These are phyloP conservation scores for Cybosia mesomella DNA, from an alignment of 2,888 invertebrate species.

Conservation along the genomic window DNA sequence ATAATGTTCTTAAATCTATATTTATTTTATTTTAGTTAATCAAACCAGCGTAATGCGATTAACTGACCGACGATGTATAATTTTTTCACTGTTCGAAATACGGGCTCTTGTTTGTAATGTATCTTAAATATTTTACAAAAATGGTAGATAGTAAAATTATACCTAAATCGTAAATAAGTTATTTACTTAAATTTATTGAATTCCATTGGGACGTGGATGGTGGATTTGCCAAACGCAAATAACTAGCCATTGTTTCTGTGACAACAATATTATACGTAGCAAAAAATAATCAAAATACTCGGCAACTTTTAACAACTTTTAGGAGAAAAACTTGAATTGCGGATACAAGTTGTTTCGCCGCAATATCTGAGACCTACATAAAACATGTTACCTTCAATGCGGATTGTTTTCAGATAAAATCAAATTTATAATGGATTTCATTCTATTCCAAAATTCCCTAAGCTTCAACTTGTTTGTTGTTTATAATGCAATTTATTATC, in stretches of 20 bases:
- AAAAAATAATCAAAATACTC: slow-evolving; percentile 59
- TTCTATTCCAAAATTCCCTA: background rate
- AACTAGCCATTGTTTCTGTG: slow-evolving; percentile 41
- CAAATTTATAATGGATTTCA: slow-evolving; percentile 2
- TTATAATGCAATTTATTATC: slow-evolving; percentile 3
- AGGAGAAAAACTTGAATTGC: slow-evolving; percentile 66
- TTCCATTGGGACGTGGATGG: background rate
- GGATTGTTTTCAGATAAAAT: slow-evolving; percentile 32
- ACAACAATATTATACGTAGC: slow-evolving; percentile 44
- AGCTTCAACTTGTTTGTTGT: background rate
- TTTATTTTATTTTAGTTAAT: too few species aligned
- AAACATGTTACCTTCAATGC: slow-evolving; percentile 42
- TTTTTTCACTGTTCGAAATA: too few species aligned
- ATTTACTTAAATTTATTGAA: background rate
- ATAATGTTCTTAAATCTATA: too few species aligned
- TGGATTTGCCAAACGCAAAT: slow-evolving; percentile 18
- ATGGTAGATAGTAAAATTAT: too few species aligned
- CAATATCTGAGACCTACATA: slow-evolving; percentile 57
- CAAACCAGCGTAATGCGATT: too few species aligned
- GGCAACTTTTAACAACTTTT: slow-evolving; percentile 63
- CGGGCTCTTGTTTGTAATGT: too few species aligned
- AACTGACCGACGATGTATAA: too few species aligned
- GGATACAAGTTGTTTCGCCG: slow-evolving; percentile 61
- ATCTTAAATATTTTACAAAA: too few species aligned
- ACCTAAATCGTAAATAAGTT: too few species aligned